Conservation (phyloP, 2,888 invertebrate genomes). For the Lithophane socia region DNA sequence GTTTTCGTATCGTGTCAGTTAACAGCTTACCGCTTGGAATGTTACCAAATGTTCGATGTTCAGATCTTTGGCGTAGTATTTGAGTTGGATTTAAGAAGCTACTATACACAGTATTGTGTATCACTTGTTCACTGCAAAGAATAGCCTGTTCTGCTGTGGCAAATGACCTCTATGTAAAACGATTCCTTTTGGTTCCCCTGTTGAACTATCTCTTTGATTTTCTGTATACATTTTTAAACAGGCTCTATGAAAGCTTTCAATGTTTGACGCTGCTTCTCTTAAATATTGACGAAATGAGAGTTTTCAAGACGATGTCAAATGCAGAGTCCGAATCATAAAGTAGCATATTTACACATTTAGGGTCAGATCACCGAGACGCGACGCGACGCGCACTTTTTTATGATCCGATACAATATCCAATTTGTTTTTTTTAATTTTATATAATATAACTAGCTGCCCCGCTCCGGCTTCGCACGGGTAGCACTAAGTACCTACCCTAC, state of each 20-base stretch:
- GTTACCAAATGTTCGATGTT: slow-evolving; percentile 42
- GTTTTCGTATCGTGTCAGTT: slow-evolving; percentile 17
- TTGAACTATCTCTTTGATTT: neutral
- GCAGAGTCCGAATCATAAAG: neutral
- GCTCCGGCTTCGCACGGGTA: too few relatives aligned
- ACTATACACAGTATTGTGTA: neutral
- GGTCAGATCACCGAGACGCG: too few relatives aligned
- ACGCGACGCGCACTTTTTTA: too few relatives aligned
- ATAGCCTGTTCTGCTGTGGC: neutral
- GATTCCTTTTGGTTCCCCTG: neutral
- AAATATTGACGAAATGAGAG: neutral
- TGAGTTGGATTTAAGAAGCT: slow-evolving; percentile 5
- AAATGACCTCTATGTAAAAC: neutral
- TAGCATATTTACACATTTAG: neutral
- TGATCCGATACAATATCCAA: too few relatives aligned
- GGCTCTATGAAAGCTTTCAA: neutral
- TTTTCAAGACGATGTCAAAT: neutral
- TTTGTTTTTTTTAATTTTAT: too few relatives aligned
- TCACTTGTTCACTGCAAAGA: neutral
- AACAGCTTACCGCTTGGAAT: slow-evolving; percentile 44
- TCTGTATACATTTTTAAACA: neutral
- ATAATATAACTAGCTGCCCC: too few relatives aligned
- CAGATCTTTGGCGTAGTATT: slow-evolving; percentile 29
- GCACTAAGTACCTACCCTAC: too few relatives aligned
- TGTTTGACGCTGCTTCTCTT: too few relatives aligned